phyloP scores from a whole-genome alignment of 2,888 invertebrate genomes.

The Ornithoptera priamus region DNA sequence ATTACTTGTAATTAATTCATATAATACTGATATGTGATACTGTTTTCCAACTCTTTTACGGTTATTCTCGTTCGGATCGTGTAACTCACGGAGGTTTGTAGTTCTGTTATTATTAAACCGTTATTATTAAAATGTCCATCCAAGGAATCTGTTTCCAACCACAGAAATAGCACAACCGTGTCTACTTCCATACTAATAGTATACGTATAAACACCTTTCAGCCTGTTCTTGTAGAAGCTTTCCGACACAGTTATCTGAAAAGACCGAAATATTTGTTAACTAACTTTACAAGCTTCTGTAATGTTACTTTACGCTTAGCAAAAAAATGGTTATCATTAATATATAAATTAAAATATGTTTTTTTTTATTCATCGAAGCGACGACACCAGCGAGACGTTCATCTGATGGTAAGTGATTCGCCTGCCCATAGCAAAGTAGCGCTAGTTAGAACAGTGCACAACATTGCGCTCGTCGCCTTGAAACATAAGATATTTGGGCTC shows the following conservation, averaged over 20 bases:
- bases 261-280: background rate
- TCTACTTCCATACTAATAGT: constrained; percentile 59
- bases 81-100: constrained; percentile 43
- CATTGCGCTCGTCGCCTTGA: too few relatives aligned
- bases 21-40: constrained; percentile 62
- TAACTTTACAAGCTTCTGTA: background rate
- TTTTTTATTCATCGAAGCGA: too few relatives aligned
- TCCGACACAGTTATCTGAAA: constrained; percentile 51
- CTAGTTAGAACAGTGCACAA: too few relatives aligned
- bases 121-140: constrained; percentile 87
- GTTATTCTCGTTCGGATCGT: constrained; percentile 41
- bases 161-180: constrained; percentile 83
- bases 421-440: too few relatives aligned
- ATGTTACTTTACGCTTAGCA: background rate
- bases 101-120: constrained; percentile 81
- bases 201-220: constrained; percentile 34
- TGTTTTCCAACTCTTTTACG: constrained; percentile 44
- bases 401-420: too few relatives aligned
- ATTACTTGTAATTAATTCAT: constrained; percentile 39
- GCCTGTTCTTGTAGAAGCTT: constrained; percentile 22
- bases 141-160: constrained; percentile 80
- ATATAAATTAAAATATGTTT: too few relatives aligned
- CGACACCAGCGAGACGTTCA: too few relatives aligned
- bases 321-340: background rate
- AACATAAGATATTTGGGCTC: too few relatives aligned